Base-by-base conservation (phyloP, 2,797 vertebrate species). In the Sandelia bainsii region DNA sequence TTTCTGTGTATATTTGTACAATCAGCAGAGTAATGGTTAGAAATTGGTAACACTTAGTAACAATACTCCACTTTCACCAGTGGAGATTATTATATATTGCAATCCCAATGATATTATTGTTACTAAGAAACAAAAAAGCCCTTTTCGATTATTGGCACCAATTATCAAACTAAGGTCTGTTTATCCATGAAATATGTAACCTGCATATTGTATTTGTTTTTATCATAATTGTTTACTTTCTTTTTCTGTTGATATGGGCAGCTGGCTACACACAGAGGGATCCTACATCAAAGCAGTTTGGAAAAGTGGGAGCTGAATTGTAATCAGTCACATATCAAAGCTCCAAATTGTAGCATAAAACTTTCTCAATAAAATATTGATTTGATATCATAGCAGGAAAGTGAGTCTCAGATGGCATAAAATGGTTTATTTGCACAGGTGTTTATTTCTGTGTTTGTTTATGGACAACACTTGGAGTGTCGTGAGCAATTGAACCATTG, bases 181-280 rank as follows among this genome's bases (percentile, higher is more conserved):
- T 67, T 56, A 8, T 54, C 6, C 11, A 50, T 46, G 22, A 63
- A n/a, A 4, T 22, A 72, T 53, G 19, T 40, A 45, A 45, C 56
- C 60, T 69, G 66, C 22, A 13, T 27, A 7, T 63, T 68, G 44
- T 51, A 16, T 68, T 69, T 80, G 22, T 71, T 69, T 84, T 75
- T 49, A 58, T 65, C 29, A 53, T 10, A 57, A 34, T 37, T 52
- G 61, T 74, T 54, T 68, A 37, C 57, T 65, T 42, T 13, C 9
- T 59, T n/a, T 62, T 46, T 71, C 11, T 80, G 62, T 78, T 76
- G 60, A 45, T 42, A 40, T 72, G 53, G 52, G 32, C 56, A 75
- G 48, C 68, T 62, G 69, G 20, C 27, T 29, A 19, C 14, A 49
- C 60, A 53, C 7, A 0, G 65, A 19, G 19, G 46, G 53, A 42